Conservation (phyloP, 1,140 invertebrate species). For the Drosophila chauvacae region DNA sequence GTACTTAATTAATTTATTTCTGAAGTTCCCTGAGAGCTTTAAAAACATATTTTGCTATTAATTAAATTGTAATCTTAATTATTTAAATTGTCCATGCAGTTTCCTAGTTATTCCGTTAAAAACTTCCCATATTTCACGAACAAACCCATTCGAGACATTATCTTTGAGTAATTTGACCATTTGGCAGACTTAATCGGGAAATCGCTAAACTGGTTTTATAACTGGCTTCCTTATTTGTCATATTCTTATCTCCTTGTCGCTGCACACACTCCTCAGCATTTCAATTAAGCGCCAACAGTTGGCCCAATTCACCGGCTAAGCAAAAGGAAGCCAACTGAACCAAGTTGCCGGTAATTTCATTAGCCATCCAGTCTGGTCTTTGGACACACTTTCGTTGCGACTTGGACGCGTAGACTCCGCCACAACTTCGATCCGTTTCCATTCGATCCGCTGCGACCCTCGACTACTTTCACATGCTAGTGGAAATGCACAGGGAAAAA, state of each 20-base stretch:
- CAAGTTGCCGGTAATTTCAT: constrained; percentile 45
- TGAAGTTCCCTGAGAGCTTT: neutral
- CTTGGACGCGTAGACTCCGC: constrained; percentile 1
- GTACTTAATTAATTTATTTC: neutral
- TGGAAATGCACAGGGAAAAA: constrained; percentile 16
- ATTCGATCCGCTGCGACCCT: constrained; percentile 44
- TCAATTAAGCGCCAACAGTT: constrained; percentile 45
- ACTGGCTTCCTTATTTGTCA: constrained; percentile 49
- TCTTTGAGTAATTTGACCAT: constrained; percentile 37
- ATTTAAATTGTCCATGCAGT: neutral
- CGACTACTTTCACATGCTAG: constrained; percentile 55
- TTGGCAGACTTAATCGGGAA: constrained; percentile 29
- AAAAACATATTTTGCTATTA: too few species aligned
- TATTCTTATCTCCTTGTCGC: constrained; percentile 28
- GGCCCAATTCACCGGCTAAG: constrained; percentile 30
- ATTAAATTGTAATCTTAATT: neutral
- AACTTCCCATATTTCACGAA: neutral
- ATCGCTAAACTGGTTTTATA: constrained; percentile 36
- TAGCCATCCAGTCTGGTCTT: constrained; percentile 47
- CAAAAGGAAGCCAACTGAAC: constrained; percentile 25
- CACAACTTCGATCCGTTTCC: constrained; percentile 37
- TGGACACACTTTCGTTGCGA: constrained; percentile 59
- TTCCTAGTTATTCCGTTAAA: neutral
- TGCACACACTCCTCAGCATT: constrained; percentile 36
- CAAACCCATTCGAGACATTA: constrained; percentile 2